phyloP scores from a whole-genome alignment of 2,888 invertebrate genomes.

The Diplazon laetatorius region DNA sequence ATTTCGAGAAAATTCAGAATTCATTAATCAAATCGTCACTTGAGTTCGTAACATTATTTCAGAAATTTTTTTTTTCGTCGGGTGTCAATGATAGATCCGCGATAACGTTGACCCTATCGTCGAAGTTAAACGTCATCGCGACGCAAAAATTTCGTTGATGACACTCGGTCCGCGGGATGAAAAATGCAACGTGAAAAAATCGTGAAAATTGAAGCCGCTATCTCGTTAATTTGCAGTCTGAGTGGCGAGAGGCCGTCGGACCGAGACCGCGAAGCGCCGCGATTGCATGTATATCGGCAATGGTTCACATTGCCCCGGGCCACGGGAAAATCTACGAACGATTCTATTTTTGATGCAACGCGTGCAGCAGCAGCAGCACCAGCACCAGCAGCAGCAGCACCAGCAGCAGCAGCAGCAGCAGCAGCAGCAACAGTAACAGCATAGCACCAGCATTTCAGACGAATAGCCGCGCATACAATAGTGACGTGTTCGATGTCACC shows the following conservation, averaged over 20 bases:
- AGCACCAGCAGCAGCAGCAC: neutral
- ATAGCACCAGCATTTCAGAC: conserved; percentile 67
- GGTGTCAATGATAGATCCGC: too few species aligned
- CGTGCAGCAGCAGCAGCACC: conserved; percentile 42
- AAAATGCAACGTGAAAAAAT: neutral
- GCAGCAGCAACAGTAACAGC: conserved; percentile 14
- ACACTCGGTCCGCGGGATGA: too few species aligned
- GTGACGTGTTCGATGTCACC: conserved; percentile 71
- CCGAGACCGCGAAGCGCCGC: conserved; percentile 51
- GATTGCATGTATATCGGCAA: conserved; percentile 15
- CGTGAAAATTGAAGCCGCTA: neutral
- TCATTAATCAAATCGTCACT: too few species aligned
- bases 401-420: neutral
- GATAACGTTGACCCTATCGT: too few species aligned
- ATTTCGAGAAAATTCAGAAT: too few species aligned
- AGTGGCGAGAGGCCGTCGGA: conserved; percentile 47
- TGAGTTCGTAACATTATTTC: too few species aligned
- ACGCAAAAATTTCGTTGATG: too few species aligned
- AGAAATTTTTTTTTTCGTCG: too few species aligned
- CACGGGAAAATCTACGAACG: conserved; percentile 64
- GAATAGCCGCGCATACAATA: conserved; percentile 69
- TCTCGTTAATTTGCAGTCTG: conserved; percentile 6
- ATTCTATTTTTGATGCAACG: conserved; percentile 67
- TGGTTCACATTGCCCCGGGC: conserved; percentile 64
- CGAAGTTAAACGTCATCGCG: too few species aligned